A percentile compares a stretch with the other conserved stretches of the same genome.
Evolutionary conservation across 2,797 vertebrate species (phyloP).

Genomic region (Platyrinchus mystaceus): DNA sequence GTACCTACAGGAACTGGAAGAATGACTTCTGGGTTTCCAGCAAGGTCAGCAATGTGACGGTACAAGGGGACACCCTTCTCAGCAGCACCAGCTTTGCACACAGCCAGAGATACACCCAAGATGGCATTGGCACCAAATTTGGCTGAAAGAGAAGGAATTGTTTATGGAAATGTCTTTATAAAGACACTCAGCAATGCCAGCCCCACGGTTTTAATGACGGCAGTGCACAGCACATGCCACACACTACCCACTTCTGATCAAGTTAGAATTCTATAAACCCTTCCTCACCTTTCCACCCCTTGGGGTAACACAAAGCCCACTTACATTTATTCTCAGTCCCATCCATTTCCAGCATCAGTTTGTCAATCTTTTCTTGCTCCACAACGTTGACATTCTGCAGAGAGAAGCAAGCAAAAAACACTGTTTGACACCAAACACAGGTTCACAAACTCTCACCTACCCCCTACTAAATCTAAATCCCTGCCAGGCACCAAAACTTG

Average conservation of each 20-base stretch:
- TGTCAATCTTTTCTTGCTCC: conserved; percentile 95
- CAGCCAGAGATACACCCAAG: conserved; percentile 95
- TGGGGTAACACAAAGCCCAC: background rate
- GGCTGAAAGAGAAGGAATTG: conserved; percentile 71
- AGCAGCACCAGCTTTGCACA: conserved; percentile 97
- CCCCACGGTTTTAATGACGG: accelerated
- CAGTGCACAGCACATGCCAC: background rate
- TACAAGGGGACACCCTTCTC: conserved; percentile 97
- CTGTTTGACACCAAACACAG: background rate
- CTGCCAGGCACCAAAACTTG: background rate
- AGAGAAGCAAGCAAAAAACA: background rate
- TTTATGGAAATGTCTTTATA: background rate
- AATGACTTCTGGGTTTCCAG: conserved; percentile 94
- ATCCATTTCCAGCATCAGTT: conserved; percentile 98
- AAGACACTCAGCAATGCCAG: background rate
- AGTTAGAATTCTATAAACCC: accelerated
- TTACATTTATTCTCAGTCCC: conserved; percentile 98
- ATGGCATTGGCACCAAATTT: conserved; percentile 99
- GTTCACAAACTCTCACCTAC: background rate
- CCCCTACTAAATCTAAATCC: background rate
- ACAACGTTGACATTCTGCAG: conserved; percentile 85
- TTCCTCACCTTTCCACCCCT: background rate
- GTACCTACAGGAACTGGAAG: conserved; percentile 93
- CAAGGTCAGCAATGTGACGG: conserved; percentile 95
- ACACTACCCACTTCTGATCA: background rate